Evolutionary conservation across 2,888 invertebrate species (phyloP), one percentile per base, ranked within the genome.

Genomic region (Megaustenia siamemsis): DNA sequence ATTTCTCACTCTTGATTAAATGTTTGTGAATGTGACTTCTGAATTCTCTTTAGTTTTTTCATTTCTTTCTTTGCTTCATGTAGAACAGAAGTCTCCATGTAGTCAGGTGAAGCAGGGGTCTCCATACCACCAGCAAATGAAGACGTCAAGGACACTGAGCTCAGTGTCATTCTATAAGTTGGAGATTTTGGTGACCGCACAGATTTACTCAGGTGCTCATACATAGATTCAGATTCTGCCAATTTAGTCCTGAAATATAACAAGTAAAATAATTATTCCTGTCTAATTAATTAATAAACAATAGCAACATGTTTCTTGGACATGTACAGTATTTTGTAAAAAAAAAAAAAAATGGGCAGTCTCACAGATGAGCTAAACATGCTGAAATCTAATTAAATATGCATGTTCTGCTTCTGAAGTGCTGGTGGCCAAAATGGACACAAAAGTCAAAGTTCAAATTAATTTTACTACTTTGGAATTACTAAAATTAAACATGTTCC

Each of bases 161-260:
- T 86, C 45, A 86, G 86, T 3, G 88, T 85, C 69, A 86, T 89
- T 82, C 88, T 81, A 10, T 88, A 87, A 60, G 90, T 84, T 4
- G 90, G 85, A 18, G 91, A 90, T 32, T 78, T 69, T 21, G 88
- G 83, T 15, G 87, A 82, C 12, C 79, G 63, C 1, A n/a, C 32
- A 24, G 35, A 82, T 63, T 24, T 89, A 83, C 83, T 91, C 91
- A 97, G 92, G 89, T 96, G 96, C 88, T 97, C 96, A 92, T 96
- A 96, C 92, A 96, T 96, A 81, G 96, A 96, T 92, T 97, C 98
- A 0, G 97, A 96, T 94, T 99, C 98, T 92, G 97, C 96, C 82
- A 99, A 94, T 93, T 97, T 97, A 0, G 97, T 97, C 88, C 95
- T 94, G 86, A 83, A 89, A 86, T n/a, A 86, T 43, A 76, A 12